Base-by-base conservation (phyloP, 2,888 invertebrate genomes). In the Drosophila histrio region DNA sequence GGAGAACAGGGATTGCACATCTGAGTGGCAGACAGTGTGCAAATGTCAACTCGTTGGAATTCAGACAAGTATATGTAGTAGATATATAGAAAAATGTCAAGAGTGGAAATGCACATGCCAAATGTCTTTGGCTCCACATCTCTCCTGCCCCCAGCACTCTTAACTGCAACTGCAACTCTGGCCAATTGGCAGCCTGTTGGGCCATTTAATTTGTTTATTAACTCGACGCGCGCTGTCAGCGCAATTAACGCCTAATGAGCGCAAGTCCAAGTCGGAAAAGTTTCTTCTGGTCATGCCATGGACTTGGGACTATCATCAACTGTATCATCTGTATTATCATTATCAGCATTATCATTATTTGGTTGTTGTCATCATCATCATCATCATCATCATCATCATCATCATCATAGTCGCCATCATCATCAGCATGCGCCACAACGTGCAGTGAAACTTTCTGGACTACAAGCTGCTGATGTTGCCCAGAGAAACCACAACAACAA, bases 11-110 rank as follows among this genome's bases (percentile, higher is more conserved):
- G 65, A 63, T 62, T 77, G 72, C 76, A 78, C 78, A 72, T 73
- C 75, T 85, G 78, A 87, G 76, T 82, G 87, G 75, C 88, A 87
- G 85, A 87, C 83, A 85, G 79, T 79, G 84, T 82, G 73, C 80
- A 80, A 84, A 88, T 88, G 88, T 88, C 88, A 88, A 86, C 87
- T 79, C 64, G 61, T 68, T 71, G 77, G 54, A 71, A 72, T 76
- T 76, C 59, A 68, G 44, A 76, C 77, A 67, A 69, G 63, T 67
- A 62, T 61, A 73, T 68, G 57, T 47, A 60, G 50, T 24, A 56
- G 6, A 62, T 57, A 39, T 41, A 73, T 56, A 57, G 28, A 66
- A 38, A 53, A 67, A 59, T 61, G 56, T 64, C 63, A 68, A 60
- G 61, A 44, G 68, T 46, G 39, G 44, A 77, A 57, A 68, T 64